Conservation (phyloP, 2,888 invertebrate genomes). For the Synergus gifuensis region DNA sequence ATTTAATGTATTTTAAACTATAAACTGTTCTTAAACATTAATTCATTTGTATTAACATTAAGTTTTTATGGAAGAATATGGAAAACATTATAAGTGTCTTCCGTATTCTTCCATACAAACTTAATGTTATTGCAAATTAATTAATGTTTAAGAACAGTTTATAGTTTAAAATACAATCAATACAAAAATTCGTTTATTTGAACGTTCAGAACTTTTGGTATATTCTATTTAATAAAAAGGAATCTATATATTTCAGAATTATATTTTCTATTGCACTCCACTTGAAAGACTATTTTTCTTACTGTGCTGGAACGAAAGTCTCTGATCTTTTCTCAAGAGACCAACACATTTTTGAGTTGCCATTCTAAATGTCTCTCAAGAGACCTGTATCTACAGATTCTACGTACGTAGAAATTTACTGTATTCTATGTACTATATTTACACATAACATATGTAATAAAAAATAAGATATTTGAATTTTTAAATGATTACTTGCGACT, state of each 20-base stretch:
- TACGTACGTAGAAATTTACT: neutral
- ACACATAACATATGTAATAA: neutral
- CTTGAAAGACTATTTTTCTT: neutral
- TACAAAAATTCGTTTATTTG: too few species aligned
- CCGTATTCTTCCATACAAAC: too few species aligned
- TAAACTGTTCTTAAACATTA: too few species aligned
- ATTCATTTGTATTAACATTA: too few species aligned
- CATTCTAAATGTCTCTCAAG: neutral
- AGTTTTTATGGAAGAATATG: too few species aligned
- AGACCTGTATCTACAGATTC: neutral
- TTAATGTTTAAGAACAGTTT: too few species aligned
- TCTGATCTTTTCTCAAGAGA: neutral
- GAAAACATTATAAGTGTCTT: too few species aligned
- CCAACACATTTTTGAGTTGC: neutral
- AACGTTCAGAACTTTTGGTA: too few species aligned
- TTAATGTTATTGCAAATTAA: too few species aligned
- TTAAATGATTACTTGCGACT: neutral
- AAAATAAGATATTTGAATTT: neutral
- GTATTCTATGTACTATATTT: neutral
- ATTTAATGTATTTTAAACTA: too few species aligned
- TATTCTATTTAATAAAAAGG: conserved; percentile 5
- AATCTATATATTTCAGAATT: neutral
- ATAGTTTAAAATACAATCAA: too few species aligned
- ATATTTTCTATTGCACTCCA: neutral
- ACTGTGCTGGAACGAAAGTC: neutral